Evolutionary conservation across 1,140 invertebrate genomes (phyloP).

Genomic region (Sinella curviseta): DNA sequence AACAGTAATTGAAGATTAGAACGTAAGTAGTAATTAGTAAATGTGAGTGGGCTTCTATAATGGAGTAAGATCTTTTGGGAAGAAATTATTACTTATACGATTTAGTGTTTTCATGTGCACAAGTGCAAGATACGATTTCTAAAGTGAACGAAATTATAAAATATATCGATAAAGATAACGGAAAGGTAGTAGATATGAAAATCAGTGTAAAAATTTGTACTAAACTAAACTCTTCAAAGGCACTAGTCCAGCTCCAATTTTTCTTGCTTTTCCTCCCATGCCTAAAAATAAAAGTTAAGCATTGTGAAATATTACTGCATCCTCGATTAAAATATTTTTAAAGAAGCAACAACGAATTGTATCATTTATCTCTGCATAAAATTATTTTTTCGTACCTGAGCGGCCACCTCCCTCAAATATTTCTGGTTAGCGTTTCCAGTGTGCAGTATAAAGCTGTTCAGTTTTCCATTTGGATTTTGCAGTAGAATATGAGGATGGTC

Average conservation of each 20-base stretch:
- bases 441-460: conserved; percentile 55
- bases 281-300: not conserved
- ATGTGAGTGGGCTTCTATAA: too few relatives aligned
- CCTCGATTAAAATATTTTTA: too few relatives aligned
- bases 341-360: too few relatives aligned
- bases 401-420: conserved; percentile 62
- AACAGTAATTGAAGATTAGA: too few relatives aligned
- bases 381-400: conserved; percentile 54
- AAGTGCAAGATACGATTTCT: too few relatives aligned
- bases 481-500: conserved; percentile 68
- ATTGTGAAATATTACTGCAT: not conserved
- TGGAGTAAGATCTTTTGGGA: too few relatives aligned
- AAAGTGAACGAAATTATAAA: too few relatives aligned
- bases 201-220: not conserved
- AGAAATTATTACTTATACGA: too few relatives aligned
- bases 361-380: too few relatives aligned
- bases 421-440: conserved; percentile 60
- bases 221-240: not conserved
- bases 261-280: not conserved
- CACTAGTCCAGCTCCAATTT: not conserved
- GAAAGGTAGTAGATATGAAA: not conserved
- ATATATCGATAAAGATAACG: too few relatives aligned
- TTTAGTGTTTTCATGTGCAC: too few relatives aligned
- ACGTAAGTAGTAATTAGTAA: too few relatives aligned
- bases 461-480: conserved; percentile 56